Percentiles rank a stretch among this genome's conserved stretches.
Evolutionary conservation across 2,888 invertebrate genomes (phyloP).

Genomic region (Tetheella fluctuosa): DNA sequence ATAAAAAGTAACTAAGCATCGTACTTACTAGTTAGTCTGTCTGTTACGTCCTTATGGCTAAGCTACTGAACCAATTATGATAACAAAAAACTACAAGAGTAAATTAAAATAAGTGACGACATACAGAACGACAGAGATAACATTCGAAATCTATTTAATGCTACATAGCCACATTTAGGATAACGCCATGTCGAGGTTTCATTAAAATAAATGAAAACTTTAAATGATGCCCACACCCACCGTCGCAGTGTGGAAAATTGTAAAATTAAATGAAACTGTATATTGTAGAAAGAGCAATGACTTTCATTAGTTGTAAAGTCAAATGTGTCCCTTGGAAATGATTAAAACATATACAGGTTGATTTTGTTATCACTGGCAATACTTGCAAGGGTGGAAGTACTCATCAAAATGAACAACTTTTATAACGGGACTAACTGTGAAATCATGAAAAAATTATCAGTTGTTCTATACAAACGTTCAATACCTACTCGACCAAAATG

Average conservation of each 20-base stretch:
- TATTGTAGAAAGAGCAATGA: neutral
- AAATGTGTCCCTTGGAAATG: neutral
- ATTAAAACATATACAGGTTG: neutral
- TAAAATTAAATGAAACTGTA: neutral
- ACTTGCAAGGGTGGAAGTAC: no score
- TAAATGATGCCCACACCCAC: neutral
- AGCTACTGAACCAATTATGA: no score
- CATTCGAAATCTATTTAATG: neutral
- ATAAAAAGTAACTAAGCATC: no score
- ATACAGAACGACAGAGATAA: neutral
- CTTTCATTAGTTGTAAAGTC: neutral
- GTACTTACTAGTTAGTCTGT: no score
- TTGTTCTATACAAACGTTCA: no score
- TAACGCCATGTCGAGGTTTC: neutral
- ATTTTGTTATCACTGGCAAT: no score
- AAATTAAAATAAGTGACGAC: neutral
- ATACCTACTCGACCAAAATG: no score
- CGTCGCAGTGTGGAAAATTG: neutral
- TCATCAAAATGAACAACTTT: no score
- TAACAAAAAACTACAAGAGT: neutral
- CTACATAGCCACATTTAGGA: neutral
- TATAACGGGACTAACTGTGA: no score
- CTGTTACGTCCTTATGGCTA: no score
- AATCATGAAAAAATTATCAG: no score
- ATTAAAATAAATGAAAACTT: constrained; percentile 3